phyloP scores from a whole-genome alignment of 2,888 invertebrate species.

The Cephus runcator region DNA sequence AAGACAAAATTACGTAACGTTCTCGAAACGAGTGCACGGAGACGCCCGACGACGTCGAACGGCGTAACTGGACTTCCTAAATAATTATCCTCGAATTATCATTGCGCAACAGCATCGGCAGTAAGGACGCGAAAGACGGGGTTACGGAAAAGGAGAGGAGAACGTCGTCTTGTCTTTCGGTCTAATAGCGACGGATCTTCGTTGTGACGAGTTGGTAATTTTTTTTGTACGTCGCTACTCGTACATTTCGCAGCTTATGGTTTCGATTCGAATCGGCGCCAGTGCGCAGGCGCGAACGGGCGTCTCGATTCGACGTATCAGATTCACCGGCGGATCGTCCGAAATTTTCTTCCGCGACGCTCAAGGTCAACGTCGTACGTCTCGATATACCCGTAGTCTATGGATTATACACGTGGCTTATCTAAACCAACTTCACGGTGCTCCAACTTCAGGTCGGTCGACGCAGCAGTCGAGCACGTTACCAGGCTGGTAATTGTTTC shows the following conservation, averaged over 20 bases:
- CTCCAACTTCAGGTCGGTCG: neutral
- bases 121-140: neutral
- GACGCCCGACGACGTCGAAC: neutral
- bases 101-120: slow-evolving; percentile 7
- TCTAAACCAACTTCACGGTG: neutral
- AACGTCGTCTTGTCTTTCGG: slow-evolving; percentile 15
- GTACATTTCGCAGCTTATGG: neutral
- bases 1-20: neutral
- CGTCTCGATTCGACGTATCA: neutral
- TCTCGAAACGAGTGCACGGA: neutral
- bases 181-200: slow-evolving; percentile 25
- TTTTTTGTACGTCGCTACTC: neutral
- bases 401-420: neutral
- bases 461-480: neutral
- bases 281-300: neutral
- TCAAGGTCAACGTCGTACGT: neutral
- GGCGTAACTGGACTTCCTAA: neutral
- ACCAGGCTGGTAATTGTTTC: neutral
- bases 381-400: neutral
- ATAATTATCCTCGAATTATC: neutral
- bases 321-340: neutral
- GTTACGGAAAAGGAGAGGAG: neutral
- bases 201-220: slow-evolving; percentile 27
- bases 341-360: neutral
- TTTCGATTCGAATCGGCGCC: neutral